Base-by-base conservation (phyloP, 2,888 invertebrate genomes). In the Periphyllus acericola region DNA sequence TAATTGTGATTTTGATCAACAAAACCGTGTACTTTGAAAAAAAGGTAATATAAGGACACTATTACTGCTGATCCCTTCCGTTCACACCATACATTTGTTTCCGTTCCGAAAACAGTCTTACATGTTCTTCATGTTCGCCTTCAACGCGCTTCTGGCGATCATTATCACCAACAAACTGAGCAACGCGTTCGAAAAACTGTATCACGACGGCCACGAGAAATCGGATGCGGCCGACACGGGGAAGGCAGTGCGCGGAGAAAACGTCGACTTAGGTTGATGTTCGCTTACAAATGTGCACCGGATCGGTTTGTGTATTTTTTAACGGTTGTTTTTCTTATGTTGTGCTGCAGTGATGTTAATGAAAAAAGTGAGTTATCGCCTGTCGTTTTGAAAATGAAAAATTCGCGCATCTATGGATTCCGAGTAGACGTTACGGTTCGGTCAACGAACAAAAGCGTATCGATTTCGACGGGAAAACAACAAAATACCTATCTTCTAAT, bases 1-100 rank as follows among this genome's bases (percentile, higher is more conserved):
- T 96, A 40, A 93, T 96, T 88, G 96, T 96, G 1, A 95, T 96
- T 89, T 92, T 95, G 66, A 94, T 96, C 40, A 94, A 95, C 3
- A 94, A 95, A 91, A 92, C 93, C 4, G 93, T 93, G 90, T 91
- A 94, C 76, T 94, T 95, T 90, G 92, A 93, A 89, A 94, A 93
- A 32, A 94, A 80, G 32, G 86, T 95, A 91, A 91, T 21, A 1
- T 5, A 72, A 11, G 60, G 36, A 21, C 34, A 32, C 71, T 34
- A 21, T 74, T 74, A 9, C n/a, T 52, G 74, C 55, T 74, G 36
- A 29, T 78, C n/a, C n/a, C 0, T 29, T 78, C 0, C 4, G 3
- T 14, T 19, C 14, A 29, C 34, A 91, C 90, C 34, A 32, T 76
- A 8, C 19, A 75, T 40, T n/a, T 40, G 4, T 88, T 85, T 66